phyloP scores from a whole-genome alignment of 1,140 invertebrate genomes.

The Heliconius congener region DNA sequence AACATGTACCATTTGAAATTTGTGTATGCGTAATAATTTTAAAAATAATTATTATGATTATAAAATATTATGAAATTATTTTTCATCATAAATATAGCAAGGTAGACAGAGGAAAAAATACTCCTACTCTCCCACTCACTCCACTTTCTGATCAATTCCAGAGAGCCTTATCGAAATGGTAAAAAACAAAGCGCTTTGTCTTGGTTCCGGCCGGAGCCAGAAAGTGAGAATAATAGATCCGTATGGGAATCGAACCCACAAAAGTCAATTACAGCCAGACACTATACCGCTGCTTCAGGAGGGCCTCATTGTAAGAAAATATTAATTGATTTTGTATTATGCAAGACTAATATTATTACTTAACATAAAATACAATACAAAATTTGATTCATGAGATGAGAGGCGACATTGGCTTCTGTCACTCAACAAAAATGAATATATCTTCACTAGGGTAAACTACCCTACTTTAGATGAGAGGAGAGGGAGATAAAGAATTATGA shows the following conservation, averaged over 20 bases:
- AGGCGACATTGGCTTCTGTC: no score
- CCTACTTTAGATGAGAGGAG: no score
- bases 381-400: neutral
- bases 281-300: no score
- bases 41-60: neutral
- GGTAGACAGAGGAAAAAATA: neutral
- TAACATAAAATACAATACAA: neutral
- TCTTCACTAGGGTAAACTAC: no score
- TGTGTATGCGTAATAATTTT: neutral
- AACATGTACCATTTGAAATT: neutral
- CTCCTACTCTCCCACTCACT: neutral
- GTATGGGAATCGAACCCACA: neutral
- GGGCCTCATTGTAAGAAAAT: no score
- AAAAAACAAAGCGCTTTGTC: neutral
- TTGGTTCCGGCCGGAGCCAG: neutral
- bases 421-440: no score
- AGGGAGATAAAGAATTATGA: no score
- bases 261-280: no score
- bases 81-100: neutral
- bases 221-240: neutral
- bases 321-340: no score
- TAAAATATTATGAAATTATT: neutral
- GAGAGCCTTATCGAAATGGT: neutral
- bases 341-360: neutral
- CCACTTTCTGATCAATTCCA: neutral